A percentile compares a stretch with the other conserved stretches of the same genome.
These are phyloP conservation scores for Drosophila planitibia DNA, from an alignment of 2,888 invertebrate species.

Conservation along the genomic window DNA sequence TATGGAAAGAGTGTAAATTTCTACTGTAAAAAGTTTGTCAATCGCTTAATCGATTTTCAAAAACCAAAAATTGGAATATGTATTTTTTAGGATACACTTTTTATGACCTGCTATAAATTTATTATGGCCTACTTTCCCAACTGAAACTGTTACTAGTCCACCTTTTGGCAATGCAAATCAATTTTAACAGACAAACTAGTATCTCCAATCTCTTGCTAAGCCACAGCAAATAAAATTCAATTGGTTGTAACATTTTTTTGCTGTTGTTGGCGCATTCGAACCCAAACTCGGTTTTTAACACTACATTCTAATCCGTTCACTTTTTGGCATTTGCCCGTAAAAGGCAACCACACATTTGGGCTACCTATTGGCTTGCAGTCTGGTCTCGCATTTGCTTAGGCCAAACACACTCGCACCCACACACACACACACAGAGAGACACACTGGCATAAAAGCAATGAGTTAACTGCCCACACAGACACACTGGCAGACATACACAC, in stretches of 20 bases:
- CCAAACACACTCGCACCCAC: conserved; percentile 8
- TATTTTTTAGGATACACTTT: not conserved
- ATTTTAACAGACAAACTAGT: not conserved
- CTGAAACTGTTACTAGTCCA: not conserved
- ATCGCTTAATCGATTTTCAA: not conserved
- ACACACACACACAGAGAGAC: conserved; percentile 2
- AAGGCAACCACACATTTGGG: conserved; percentile 53
- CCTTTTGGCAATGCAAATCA: conserved; percentile 3
- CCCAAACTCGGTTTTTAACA: conserved; percentile 47
- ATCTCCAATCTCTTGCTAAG: not conserved
- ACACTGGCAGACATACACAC: conserved; percentile 19
- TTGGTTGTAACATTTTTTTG: conserved; percentile 12
- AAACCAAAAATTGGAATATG: not conserved
- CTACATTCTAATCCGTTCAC: conserved; percentile 68
- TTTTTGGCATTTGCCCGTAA: conserved; percentile 58
- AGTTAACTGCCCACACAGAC: conserved; percentile 25
- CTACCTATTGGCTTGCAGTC: conserved; percentile 65
- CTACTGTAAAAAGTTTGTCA: not conserved
- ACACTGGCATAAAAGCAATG: conserved; percentile 2
- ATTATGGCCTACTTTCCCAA: not conserved
- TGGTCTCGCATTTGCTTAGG: conserved; percentile 38
- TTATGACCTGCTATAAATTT: not conserved
- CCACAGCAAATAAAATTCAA: conserved; percentile 30
- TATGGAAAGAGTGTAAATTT: not conserved
- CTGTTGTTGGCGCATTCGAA: conserved; percentile 2